phyloP scores from a whole-genome alignment of 2,113 vertebrate genomes.

The Oncorhynchus kisutch region DNA sequence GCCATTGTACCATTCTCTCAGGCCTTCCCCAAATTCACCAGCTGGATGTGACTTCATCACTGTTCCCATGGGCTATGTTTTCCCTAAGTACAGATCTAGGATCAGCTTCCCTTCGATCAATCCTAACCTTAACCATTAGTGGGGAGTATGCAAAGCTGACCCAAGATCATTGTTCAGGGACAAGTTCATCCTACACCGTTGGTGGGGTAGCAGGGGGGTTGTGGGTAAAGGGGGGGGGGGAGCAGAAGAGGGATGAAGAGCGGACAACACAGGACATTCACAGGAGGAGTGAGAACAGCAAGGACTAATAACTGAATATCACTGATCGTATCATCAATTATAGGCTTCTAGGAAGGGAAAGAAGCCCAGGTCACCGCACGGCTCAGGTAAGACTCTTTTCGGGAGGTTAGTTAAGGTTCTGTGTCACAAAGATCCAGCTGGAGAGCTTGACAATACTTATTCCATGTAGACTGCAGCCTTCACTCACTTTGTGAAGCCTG shows the following conservation, averaged over 20 bases:
- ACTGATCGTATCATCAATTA: neutral
- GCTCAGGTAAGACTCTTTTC: neutral
- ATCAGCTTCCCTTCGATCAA: neutral
- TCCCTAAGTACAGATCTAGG: neutral
- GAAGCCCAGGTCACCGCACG: neutral
- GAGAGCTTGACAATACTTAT: no score
- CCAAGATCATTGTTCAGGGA: no score
- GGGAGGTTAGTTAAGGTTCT: neutral
- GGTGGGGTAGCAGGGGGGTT: neutral
- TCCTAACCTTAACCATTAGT: no score
- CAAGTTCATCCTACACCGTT: neutral
- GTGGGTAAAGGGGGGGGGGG: neutral
- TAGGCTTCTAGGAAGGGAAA: neutral
- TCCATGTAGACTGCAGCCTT: no score
- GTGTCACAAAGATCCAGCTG: neutral
- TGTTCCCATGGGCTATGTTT: neutral
- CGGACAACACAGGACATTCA: constrained; percentile 26
- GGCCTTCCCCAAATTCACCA: constrained; percentile 70
- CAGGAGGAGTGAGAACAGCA: constrained; percentile 29
- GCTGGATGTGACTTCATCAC: constrained; percentile 66
- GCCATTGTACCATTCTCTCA: constrained; percentile 67
- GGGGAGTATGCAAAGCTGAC: no score
- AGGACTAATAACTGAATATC: neutral
- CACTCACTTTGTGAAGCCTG: no score
- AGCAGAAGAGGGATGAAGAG: constrained; percentile 43